These are phyloP conservation scores for Zaprionus bogoriensis DNA, from an alignment of 2,888 invertebrate genomes.

Conservation along the genomic window DNA sequence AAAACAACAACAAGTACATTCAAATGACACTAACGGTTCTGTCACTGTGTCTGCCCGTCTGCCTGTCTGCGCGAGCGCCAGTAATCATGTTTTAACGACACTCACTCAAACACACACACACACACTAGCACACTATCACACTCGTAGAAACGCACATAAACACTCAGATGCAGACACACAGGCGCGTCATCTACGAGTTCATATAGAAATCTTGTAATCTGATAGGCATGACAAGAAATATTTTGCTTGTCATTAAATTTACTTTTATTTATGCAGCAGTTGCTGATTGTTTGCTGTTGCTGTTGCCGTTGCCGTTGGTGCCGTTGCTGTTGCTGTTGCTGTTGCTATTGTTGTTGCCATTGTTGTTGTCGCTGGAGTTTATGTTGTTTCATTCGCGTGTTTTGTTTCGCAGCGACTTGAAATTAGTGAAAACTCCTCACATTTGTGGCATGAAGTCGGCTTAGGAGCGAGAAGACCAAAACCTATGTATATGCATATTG, in stretches of 20 bases:
- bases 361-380: slow-evolving; percentile 21
- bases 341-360: slow-evolving; percentile 36
- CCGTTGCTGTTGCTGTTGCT: slow-evolving; percentile 31
- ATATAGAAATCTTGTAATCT: slow-evolving; percentile 78
- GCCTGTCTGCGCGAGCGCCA: slow-evolving; percentile 54
- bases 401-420: slow-evolving; percentile 71
- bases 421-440: slow-evolving; percentile 76
- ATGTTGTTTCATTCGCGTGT: slow-evolving; percentile 64
- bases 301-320: slow-evolving; percentile 31
- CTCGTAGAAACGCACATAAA: slow-evolving; percentile 14
- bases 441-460: slow-evolving; percentile 67
- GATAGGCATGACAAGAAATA: slow-evolving; percentile 78
- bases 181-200: slow-evolving; percentile 66
- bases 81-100: slow-evolving; percentile 76
- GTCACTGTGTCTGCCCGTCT: slow-evolving; percentile 41
- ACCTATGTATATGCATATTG: slow-evolving; percentile 63
- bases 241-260: slow-evolving; percentile 78
- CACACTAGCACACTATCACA: slow-evolving; percentile 18
- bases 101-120: slow-evolving; percentile 36
- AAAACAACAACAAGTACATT: slow-evolving; percentile 63
- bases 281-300: slow-evolving; percentile 57
- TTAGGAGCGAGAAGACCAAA: slow-evolving; percentile 49
- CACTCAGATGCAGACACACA: slow-evolving; percentile 45
- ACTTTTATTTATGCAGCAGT: slow-evolving; percentile 77
- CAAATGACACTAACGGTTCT: slow-evolving; percentile 77